phyloP scores from a whole-genome alignment of 2,113 vertebrate genomes.

The Alces alces region DNA sequence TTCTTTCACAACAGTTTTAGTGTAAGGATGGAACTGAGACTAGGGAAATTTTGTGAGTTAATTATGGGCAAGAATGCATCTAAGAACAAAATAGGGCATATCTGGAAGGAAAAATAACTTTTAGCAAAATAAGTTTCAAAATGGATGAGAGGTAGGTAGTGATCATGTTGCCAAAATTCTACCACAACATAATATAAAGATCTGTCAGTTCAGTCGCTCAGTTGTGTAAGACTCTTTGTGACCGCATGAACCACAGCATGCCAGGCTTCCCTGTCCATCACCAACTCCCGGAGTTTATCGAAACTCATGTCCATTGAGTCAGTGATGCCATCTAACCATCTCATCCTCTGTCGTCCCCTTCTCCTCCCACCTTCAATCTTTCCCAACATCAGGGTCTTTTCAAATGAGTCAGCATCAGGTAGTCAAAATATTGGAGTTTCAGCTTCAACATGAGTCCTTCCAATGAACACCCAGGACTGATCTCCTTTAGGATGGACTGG shows the following conservation, averaged over 20 bases:
- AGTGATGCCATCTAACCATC: neutral
- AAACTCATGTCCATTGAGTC: neutral
- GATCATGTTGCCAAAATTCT: neutral
- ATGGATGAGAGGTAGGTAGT: neutral
- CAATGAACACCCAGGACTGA: neutral
- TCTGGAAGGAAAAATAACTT: neutral
- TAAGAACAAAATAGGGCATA: neutral
- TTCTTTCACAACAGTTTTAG: neutral
- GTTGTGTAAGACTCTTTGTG: neutral
- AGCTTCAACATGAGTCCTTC: neutral
- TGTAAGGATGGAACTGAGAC: neutral
- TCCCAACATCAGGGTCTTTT: neutral
- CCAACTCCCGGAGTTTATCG: neutral
- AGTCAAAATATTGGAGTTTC: neutral
- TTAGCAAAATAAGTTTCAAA: neutral
- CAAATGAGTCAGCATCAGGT: neutral
- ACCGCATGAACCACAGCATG: rapidly evolving
- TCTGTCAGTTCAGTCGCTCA: neutral
- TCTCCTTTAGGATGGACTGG: neutral
- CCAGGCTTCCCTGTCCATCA: neutral
- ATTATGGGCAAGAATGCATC: neutral
- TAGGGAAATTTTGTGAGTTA: neutral
- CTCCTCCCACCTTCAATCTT: neutral
- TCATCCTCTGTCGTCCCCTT: neutral
- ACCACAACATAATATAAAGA: neutral